A percentile compares a stretch with the other conserved stretches of the same genome.
Evolutionary conservation across 1,140 invertebrate species (phyloP).

Genomic region (Dreissena rostriformis): DNA sequence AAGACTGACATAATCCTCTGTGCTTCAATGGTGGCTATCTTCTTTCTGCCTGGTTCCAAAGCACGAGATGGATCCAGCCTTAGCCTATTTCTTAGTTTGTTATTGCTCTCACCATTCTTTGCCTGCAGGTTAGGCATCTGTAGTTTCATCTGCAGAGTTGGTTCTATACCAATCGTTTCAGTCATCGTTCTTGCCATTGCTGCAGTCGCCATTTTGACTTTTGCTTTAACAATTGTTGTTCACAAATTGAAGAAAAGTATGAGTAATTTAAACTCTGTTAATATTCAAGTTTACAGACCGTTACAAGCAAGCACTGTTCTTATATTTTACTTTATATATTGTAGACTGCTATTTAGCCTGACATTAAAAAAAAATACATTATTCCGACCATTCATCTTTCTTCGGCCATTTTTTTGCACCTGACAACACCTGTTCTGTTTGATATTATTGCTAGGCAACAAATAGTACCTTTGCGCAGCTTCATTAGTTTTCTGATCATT

Average conservation of each 20-base stretch:
- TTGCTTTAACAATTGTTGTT: not conserved
- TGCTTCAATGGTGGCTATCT: conserved; percentile 79
- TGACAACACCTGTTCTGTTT: too few relatives aligned
- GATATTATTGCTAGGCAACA: too few relatives aligned
- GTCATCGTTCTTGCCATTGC: conserved; percentile 60
- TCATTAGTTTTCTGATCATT: too few relatives aligned
- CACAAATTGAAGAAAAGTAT: not conserved
- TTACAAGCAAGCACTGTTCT: too few relatives aligned
- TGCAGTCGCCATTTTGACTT: conserved; percentile 59
- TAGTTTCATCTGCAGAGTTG: conserved; percentile 70
- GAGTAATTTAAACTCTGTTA: too few relatives aligned
- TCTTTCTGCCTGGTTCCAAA: conserved; percentile 80
- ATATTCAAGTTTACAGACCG: too few relatives aligned
- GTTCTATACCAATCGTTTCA: conserved; percentile 62
- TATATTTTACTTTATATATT: too few relatives aligned
- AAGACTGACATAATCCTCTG: conserved; percentile 81
- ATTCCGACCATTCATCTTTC: too few relatives aligned
- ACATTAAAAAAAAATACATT: too few relatives aligned
- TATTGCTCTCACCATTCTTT: conserved; percentile 41
- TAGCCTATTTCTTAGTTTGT: conserved; percentile 60
- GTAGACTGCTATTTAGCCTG: too few relatives aligned
- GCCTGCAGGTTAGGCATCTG: conserved; percentile 51
- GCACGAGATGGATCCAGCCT: conserved; percentile 77
- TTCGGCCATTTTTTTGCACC: too few relatives aligned
- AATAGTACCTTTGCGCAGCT: too few relatives aligned